phyloP scores from a whole-genome alignment of 2,888 invertebrate species.

The Exephanes ischioxanthus region DNA sequence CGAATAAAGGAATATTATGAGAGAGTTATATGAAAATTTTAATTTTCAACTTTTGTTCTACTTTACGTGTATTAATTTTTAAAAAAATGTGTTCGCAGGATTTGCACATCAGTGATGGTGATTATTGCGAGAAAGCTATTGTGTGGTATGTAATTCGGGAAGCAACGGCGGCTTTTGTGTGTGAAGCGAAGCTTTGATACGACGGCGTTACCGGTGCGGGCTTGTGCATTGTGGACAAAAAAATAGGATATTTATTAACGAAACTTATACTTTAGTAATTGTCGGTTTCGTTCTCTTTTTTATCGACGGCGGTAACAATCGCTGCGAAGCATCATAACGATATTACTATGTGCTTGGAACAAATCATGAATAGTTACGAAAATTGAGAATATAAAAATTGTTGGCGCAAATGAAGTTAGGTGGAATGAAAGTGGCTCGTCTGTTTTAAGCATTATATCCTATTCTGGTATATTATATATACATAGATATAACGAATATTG shows the following conservation, averaged over 20 bases:
- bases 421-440: slow-evolving; percentile 73
- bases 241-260: slow-evolving; percentile 70
- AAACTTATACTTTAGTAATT: slow-evolving; percentile 72
- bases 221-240: slow-evolving; percentile 59
- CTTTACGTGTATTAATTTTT: neutral
- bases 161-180: slow-evolving; percentile 50
- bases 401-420: slow-evolving; percentile 74
- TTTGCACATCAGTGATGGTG: slow-evolving; percentile 48
- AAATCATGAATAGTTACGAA: slow-evolving; percentile 71
- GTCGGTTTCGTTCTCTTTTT: slow-evolving; percentile 62
- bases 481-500: slow-evolving; percentile 58
- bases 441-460: slow-evolving; percentile 74
- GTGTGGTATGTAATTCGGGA: slow-evolving; percentile 51
- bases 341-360: slow-evolving; percentile 43
- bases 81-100: slow-evolving; percentile 29
- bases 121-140: slow-evolving; percentile 77
- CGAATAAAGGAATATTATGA: no score
- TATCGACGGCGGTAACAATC: slow-evolving; percentile 21
- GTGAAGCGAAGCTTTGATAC: slow-evolving; percentile 53
- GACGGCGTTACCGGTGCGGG: slow-evolving; percentile 34
- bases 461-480: slow-evolving; percentile 69
- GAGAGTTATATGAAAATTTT: no score
- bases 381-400: slow-evolving; percentile 76
- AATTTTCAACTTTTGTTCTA: neutral
- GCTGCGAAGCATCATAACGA: slow-evolving; percentile 42